Base-by-base conservation (phyloP, 2,888 invertebrate species). In the Napeogenes inachia region DNA sequence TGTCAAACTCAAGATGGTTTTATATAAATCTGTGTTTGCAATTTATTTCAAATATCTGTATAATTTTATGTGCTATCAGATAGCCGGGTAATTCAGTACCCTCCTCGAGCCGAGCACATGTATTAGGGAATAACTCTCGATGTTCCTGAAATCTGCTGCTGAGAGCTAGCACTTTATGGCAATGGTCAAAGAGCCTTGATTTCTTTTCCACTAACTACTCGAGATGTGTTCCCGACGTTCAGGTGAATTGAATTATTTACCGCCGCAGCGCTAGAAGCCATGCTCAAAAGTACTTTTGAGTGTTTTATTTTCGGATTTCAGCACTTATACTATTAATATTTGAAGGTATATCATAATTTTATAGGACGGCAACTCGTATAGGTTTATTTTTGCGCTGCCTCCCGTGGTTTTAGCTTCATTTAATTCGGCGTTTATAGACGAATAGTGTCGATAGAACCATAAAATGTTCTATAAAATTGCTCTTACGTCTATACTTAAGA, bases 361-460 rank as follows among this genome's bases (percentile, higher is more conserved):
- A 50, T 30, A 8, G 30, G 5, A 30, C 10, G 30, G 6, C n/a
- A 2, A 30, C 12, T 30, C 30, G 61, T 61, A 46, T 32, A 61
- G 50, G 62, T 60, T 66, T 67, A 64, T 64, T 67, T 67, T 64
- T 61, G 64, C 64, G 57, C 46, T 47, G 57, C 63, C 68, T 56
- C 68, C 69, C 68, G 68, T 60, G 62, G 65, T 68, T 64, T 60
- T 77, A 80, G 79, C 82, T 84, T 80, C 81, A 81, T 85, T 81
- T 81, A 82, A 85, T 84, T 87, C 81, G 77, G 75, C 83, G 76
- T 86, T 87, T 87, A 86, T 83, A 77, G 82, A 63, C 74, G 82
- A 78, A 85, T 85, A 83, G 84, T 82, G 79, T 75, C 78, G 81
- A 82, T 81, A 76, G 78, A 81, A 80, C 79, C 82, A 77, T 88